Evolutionary conservation across 2,888 invertebrate genomes (phyloP), one percentile per base, ranked within the genome.

Genomic region (Sarcophaga variegata): DNA sequence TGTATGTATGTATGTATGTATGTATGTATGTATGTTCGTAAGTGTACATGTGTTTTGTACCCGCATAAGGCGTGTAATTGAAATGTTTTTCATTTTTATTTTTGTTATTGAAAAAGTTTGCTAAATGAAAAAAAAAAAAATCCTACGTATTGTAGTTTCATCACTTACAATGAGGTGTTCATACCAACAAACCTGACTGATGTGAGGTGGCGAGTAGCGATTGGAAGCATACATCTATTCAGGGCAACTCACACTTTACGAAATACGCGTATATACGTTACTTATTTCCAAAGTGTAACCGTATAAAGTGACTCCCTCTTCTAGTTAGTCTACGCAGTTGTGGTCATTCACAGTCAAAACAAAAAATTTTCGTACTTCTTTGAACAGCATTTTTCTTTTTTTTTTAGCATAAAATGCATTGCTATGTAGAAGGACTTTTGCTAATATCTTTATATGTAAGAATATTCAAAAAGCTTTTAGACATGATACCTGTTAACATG

Each of bases 21-120:
- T 27, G 37, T 49, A 14, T 14, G 4, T 49, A 49, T 14, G 49
- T 14, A 49, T 14, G 14, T 49, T 0, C 3, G 54, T 54, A 54
- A 12, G 17, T 10, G 17, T 54, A 17, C 10, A 49, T 54, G 12
- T 54, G 17, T 54, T 83, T 74, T 82, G 54, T 64, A 66, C 76
- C 66, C 67, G 76, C 67, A 67, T 59, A 66, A 17, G 76, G n/a
- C 76, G 66, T 59, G 66, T 76, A 76, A 76, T 76, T 76, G 76
- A 59, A 76, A 66, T 76, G 59, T 49, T 62, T 59, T 66, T 37
- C 27, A 66, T 47, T 64, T 54, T 63, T n/a, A 27, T 54, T 27
- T 54, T 14, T 54, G 54, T 6, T 47, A 75, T 63, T 22, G 17
- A 75, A 25, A 14, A 54, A 54, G 54, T 54, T 54, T 54, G 54